phyloP scores from a whole-genome alignment of 2,888 invertebrate genomes.

The Leptopilina myrica region DNA sequence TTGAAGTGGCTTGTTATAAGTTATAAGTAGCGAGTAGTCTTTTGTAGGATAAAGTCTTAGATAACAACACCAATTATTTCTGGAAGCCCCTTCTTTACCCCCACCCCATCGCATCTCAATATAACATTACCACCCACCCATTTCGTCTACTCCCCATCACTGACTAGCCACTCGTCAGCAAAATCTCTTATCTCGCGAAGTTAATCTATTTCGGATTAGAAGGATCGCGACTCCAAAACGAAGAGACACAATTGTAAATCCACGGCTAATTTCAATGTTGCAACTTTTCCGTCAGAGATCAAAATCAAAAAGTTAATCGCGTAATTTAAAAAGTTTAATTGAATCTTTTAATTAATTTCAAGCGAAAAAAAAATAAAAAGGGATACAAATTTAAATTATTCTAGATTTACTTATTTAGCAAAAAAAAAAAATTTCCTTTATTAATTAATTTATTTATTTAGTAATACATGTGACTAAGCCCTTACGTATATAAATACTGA shows the following conservation, averaged over 20 bases:
- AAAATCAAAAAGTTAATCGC: neutral
- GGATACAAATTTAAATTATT: too few species aligned
- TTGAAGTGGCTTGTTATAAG: conserved; percentile 14
- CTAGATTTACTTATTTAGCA: too few species aligned
- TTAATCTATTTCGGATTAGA: conserved; percentile 37
- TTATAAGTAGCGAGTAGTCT: conserved; percentile 25
- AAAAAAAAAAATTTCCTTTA: too few species aligned
- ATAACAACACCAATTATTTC: conserved; percentile 53
- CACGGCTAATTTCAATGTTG: neutral
- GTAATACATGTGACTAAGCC: too few species aligned
- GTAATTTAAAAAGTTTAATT: neutral
- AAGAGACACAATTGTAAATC: neutral
- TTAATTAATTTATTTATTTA: too few species aligned
- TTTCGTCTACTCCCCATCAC: too few species aligned
- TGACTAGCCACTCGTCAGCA: conserved; percentile 54
- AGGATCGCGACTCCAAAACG: conserved; percentile 2
- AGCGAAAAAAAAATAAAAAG: neutral
- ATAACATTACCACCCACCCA: neutral
- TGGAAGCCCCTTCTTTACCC: conserved; percentile 37
- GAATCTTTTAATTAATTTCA: conserved; percentile 7
- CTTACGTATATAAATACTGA: too few species aligned
- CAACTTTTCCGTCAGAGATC: conserved; percentile 8
- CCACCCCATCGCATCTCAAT: neutral
- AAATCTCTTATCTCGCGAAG: conserved; percentile 9
- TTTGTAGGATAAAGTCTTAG: conserved; percentile 48